Conservation (phyloP, 2,113 vertebrate species). For the Hydrochoerus hydrochaeris region DNA sequence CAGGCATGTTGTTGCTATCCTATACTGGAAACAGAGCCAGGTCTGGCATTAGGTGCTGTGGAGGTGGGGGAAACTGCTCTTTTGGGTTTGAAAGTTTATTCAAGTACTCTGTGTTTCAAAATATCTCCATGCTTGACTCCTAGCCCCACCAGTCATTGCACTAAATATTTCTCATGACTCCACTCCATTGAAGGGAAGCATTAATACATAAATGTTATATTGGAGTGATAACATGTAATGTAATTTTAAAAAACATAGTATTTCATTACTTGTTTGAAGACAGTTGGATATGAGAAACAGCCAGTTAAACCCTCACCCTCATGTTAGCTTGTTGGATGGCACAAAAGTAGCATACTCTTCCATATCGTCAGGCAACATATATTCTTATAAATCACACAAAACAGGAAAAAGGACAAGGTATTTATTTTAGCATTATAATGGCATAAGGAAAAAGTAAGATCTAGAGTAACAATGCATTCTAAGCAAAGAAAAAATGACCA, state of each 20-base stretch:
- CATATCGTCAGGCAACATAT: background rate
- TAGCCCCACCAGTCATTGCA: background rate
- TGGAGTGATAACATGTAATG: background rate
- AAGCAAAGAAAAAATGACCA: background rate
- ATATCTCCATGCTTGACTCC: background rate
- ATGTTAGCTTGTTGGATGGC: background rate
- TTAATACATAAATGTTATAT: background rate
- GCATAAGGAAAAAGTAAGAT: conserved; percentile 23
- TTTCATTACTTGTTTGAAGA: conserved; percentile 7
- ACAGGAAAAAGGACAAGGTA: background rate
- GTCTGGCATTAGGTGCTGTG: background rate
- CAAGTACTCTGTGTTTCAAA: background rate
- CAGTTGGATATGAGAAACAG: background rate
- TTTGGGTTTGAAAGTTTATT: background rate
- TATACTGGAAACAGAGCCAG: background rate
- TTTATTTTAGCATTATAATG: background rate
- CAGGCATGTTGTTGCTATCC: background rate
- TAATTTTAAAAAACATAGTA: background rate
- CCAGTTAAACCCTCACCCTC: background rate
- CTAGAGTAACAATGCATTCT: background rate
- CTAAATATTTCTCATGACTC: background rate
- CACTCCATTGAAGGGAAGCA: background rate
- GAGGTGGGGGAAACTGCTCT: background rate
- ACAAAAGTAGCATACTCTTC: background rate
- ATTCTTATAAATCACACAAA: background rate